Conservation (phyloP, 37 sponge, comb jelly and placozoan genomes). For the Cliona cf. orientalis region DNA sequence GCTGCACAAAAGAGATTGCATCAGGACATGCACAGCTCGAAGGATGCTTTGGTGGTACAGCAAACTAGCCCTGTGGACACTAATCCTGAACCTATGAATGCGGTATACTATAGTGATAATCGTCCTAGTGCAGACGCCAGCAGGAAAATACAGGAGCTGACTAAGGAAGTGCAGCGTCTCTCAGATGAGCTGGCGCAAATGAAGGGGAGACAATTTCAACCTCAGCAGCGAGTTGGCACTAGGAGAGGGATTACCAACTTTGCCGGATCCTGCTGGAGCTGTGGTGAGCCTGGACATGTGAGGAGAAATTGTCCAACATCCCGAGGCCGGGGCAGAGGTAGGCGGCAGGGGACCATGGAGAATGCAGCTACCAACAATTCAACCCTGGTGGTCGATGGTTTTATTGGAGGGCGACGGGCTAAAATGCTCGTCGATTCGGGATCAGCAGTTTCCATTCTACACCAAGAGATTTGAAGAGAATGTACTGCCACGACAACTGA, state of each 20-base stretch:
- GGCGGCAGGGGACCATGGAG: no score
- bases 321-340: not conserved
- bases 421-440: constrained; percentile 15
- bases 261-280: constrained; percentile 20
- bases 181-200: constrained; percentile 4
- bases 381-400: constrained; percentile 8
- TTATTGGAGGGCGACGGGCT: not conserved
- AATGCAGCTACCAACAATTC: not conserved
- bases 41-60: not conserved
- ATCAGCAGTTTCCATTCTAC: constrained; percentile 13
- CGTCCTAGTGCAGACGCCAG: not conserved
- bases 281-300: constrained; percentile 6
- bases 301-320: constrained; percentile 16
- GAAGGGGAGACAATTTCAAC: not conserved
- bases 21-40: not conserved
- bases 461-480: constrained; percentile 7
- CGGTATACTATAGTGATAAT: not conserved
- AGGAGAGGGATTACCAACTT: not conserved
- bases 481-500: not conserved
- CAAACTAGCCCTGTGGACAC: not conserved
- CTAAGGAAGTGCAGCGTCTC: not conserved
- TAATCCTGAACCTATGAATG: not conserved
- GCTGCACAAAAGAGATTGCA: constrained; percentile 6
- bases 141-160: not conserved
- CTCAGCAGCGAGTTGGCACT: not conserved